Evolutionary conservation across 2,113 vertebrate genomes (phyloP).

Genomic region (Chamaea fasciata): DNA sequence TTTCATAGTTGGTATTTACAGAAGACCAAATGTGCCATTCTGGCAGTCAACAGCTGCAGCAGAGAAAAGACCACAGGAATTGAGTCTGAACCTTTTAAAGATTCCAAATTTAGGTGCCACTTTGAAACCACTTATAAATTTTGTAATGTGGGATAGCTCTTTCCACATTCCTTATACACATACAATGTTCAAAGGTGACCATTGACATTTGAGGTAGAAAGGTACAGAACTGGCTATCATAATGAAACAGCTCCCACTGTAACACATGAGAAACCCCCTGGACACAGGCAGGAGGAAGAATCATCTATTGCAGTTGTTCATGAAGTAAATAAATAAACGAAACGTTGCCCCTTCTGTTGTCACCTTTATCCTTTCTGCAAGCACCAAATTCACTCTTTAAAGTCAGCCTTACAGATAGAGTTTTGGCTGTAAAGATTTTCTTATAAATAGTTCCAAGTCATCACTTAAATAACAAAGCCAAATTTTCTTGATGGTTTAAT

Average conservation of each 20-base stretch:
- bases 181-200: not conserved
- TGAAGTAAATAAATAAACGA: not conserved
- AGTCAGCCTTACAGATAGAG: not conserved
- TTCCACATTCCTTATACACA: not conserved
- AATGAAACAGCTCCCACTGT: not conserved
- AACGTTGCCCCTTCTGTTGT: not conserved
- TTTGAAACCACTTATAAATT: not conserved
- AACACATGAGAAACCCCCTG: fast-evolving
- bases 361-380: not conserved
- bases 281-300: not conserved
- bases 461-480: not conserved
- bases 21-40: not conserved
- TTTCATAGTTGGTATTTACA: not conserved
- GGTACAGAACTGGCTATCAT: not conserved
- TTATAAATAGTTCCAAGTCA: not conserved
- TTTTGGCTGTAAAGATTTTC: not conserved
- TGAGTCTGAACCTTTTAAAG: not conserved
- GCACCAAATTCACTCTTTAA: not conserved
- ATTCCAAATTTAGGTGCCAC: not conserved
- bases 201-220: not conserved
- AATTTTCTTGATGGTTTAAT: not conserved
- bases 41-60: not conserved
- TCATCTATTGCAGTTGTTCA: not conserved
- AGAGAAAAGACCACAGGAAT: not conserved
- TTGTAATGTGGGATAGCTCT: not conserved